A percentile compares a stretch with the other conserved stretches of the same genome.
phyloP scores from a whole-genome alignment of 2,888 invertebrate genomes.

The Mesorhabditis belari region DNA sequence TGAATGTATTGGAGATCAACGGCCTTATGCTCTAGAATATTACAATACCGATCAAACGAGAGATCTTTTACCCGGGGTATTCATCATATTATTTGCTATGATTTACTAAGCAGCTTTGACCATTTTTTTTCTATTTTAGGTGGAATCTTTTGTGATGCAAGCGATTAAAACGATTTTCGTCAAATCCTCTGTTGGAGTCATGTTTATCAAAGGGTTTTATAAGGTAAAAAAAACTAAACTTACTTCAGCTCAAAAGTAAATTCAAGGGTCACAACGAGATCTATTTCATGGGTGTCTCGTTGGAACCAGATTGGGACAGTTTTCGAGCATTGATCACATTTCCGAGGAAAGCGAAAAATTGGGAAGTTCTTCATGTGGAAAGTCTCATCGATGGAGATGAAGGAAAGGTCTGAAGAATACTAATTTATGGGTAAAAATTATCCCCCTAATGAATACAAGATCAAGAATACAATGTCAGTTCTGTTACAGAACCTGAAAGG shows the following conservation, averaged over 20 bases:
- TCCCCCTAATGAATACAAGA: too few species aligned
- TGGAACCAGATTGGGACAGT: conserved; percentile 34
- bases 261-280: conserved; percentile 43
- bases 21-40: conserved; percentile 35
- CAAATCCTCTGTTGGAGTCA: conserved; percentile 14
- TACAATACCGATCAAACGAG: conserved; percentile 39
- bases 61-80: conserved; percentile 36
- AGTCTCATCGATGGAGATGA: conserved; percentile 9
- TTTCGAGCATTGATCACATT: conserved; percentile 15
- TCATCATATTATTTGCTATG: conserved; percentile 20
- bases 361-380: conserved; percentile 13
- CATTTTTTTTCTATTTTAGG: neutral
- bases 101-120: conserved; percentile 32
- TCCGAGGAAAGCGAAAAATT: conserved; percentile 1
- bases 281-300: conserved; percentile 34
- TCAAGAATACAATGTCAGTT: neutral
- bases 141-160: conserved; percentile 6
- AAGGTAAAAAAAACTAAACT: conserved; percentile 12
- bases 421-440: too few species aligned
- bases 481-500: neutral
- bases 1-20: conserved; percentile 29
- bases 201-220: conserved; percentile 43
- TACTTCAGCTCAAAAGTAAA: neutral
- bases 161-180: conserved; percentile 31
- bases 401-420: neutral